Evolutionary conservation across 2,797 vertebrate genomes (phyloP).

Genomic region (Halcyon chelicuti): DNA sequence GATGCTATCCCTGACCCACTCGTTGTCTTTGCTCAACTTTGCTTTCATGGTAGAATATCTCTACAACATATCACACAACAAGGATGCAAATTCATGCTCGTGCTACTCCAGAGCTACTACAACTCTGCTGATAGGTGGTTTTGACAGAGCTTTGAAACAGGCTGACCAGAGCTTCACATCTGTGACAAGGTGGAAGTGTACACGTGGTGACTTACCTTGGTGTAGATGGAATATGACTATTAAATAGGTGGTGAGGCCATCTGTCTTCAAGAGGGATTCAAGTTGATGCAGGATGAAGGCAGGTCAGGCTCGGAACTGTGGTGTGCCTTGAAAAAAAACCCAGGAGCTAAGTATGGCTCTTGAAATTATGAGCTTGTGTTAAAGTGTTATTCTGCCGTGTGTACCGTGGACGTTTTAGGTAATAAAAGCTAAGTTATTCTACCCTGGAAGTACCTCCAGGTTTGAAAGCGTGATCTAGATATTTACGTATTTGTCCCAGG

Average conservation of each 20-base stretch:
- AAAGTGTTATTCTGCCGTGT: not conserved
- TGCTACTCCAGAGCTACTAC: not conserved
- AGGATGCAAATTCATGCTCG: not conserved
- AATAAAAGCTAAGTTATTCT: not conserved
- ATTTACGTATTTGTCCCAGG: not conserved
- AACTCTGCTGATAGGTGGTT: not conserved
- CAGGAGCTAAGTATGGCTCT: not conserved
- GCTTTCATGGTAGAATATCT: not conserved
- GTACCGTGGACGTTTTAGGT: not conserved
- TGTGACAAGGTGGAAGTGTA: not conserved
- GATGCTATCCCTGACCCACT: not conserved
- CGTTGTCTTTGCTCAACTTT: not conserved
- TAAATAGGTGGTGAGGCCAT: not conserved
- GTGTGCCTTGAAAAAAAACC: not conserved
- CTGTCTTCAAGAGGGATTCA: not conserved
- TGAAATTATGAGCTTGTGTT: not conserved
- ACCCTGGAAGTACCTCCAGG: not conserved
- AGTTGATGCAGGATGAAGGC: not conserved
- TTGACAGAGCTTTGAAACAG: not conserved
- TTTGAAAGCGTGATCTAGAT: not conserved
- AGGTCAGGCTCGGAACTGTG: not conserved
- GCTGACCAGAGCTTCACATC: not conserved
- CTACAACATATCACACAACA: rapidly evolving
- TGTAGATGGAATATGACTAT: not conserved
- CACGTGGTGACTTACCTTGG: not conserved